These are phyloP conservation scores for Prolemur simus DNA, from an alignment of 2,113 vertebrate species.

Conservation along the genomic window DNA sequence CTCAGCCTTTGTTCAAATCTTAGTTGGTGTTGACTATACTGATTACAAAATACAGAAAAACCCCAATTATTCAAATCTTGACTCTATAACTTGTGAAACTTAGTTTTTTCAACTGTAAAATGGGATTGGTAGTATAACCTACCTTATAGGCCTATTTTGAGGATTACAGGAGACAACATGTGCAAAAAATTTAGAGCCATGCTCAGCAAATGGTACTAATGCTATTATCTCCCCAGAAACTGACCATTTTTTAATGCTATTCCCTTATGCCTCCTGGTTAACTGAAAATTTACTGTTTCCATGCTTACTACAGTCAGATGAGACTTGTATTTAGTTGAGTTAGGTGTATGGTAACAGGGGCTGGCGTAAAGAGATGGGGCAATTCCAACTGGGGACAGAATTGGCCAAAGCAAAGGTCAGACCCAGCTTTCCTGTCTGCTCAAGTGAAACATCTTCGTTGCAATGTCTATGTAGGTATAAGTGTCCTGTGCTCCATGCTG, in stretches of 20 bases:
- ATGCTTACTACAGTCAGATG: background rate
- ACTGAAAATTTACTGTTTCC: background rate
- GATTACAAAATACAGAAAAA: background rate
- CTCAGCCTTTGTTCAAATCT: background rate
- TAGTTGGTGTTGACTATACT: background rate
- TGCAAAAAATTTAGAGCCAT: background rate
- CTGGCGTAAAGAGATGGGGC: background rate
- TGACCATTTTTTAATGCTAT: background rate
- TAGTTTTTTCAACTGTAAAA: background rate
- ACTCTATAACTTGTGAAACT: background rate
- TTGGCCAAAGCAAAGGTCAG: background rate
- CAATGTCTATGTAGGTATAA: rapidly evolving
- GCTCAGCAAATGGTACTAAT: background rate
- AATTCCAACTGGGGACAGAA: too few species aligned
- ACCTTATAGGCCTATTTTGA: background rate
- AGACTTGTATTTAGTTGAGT: background rate
- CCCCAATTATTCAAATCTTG: background rate
- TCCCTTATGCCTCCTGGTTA: background rate
- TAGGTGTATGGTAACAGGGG: too few species aligned
- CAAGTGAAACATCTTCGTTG: background rate
- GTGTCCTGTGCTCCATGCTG: background rate
- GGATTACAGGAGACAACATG: background rate
- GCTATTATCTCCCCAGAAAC: background rate
- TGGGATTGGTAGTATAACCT: background rate
- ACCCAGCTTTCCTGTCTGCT: background rate